Base-by-base conservation (phyloP, 2,797 vertebrate genomes). In the Phataginus tricuspis region DNA sequence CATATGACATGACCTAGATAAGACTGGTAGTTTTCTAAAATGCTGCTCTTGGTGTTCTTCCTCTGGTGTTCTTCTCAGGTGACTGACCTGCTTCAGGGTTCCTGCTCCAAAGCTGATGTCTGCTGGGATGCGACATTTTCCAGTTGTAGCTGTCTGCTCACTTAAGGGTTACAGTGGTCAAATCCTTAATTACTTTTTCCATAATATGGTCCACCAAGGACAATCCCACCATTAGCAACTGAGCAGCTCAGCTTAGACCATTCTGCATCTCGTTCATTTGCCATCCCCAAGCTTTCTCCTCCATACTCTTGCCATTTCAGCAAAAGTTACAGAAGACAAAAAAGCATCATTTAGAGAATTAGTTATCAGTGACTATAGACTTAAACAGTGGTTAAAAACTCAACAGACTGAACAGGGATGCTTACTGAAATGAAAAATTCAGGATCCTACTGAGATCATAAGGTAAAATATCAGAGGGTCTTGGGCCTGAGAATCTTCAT, bases 71-170 rank as follows among this genome's bases (percentile, higher is more conserved):
- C 49, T 97, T 80, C 95, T 77, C 90, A 97, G 71, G 97, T 97
- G 96, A 98, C 94, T 98, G 97, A 97, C 79, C 95, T 95, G 86
- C 92, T 95, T 94, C n/a, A 64, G 88, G 93, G 77, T 79, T 96
- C 66, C 86, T 96, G 97, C 71, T 97, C 88, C 92, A 88, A 79
- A 83, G 82, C 45, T 18, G 86, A 45, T 2, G 1, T 93, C 92
- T 92, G 75, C 95, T 96, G 57, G 90, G 93, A 15, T 23, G 86
- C 61, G 82, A 90, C 64, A 49, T 97, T 97, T 98, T 71, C 95
- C 92, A 95, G 11, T 84, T 94, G 91, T 97, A 45, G 45, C 45
- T 45, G 45, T 95, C 83, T 86, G 89, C 88, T 97, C 75, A 95
- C 59, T 97, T 96, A 96, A 90, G 37, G 85, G 66, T 69, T 97